Base-by-base conservation (phyloP, 2,113 vertebrate genomes). In the Actenoides hombroni region DNA sequence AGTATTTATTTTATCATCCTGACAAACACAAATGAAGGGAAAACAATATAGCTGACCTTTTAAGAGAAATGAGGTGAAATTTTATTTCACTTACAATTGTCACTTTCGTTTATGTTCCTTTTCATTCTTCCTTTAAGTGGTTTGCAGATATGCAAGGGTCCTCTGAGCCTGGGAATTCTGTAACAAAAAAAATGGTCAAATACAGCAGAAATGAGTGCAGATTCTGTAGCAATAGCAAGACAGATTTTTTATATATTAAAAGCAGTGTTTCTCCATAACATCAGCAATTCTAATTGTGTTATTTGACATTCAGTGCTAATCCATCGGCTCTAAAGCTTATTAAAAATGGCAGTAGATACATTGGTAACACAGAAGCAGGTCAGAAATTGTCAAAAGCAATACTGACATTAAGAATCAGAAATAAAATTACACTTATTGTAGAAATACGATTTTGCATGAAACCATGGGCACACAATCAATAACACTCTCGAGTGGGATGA, bases 281-380 rank as follows among this genome's bases (percentile, higher is more conserved):
- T 96, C 91, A 96, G 90, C 92, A 95, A 96, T 97, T 98, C 94
- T 97, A 83, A 96, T 93, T 93, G 94, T 84, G 48, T 51, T 77
- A 31, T 85, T 96, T 98, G 96, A 97, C 94, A 97, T 97, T 97
- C 97, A 82, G 81, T 86, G 88, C 94, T 98, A 98, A 97, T 97
- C 96, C 90, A 82, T 53, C 14, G 16, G 79, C 86, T 97, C 86
- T 90, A 94, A 93, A 96, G 87, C 79, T 97, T 97, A 97, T 95
- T 97, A 97, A 97, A 98, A 97, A 97, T 54, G 53, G 86, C 94
- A 97, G 74, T 16, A 74, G 90, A 93, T 11, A 17, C 85, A 86
- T 3, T 87, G 89, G 68, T 91, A 92, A 84, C 79, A 57, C 13
- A 86, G 83, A 65, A 84, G 42, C 60, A 75, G 94, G 60, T 95